Evolutionary conservation across 2,113 vertebrate genomes (phyloP).

Genomic region (Neopipo cinnamomea): DNA sequence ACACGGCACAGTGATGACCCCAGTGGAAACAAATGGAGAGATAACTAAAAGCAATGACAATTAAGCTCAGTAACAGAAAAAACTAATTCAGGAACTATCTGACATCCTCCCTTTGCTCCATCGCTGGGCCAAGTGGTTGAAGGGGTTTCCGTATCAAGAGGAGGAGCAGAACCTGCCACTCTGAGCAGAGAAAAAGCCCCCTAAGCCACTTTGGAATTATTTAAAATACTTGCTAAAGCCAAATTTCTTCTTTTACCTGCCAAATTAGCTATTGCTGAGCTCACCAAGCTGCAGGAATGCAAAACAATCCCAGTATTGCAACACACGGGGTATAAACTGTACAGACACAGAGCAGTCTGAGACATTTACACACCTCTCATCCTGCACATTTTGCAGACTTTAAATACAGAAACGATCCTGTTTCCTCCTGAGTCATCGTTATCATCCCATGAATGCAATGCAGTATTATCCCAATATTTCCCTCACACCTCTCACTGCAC

Average conservation of each 20-base stretch:
- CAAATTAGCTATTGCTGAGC: neutral
- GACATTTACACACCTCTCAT: neutral
- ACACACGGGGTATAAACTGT: neutral
- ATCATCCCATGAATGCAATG: neutral
- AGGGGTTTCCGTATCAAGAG: neutral
- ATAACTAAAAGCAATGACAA: neutral
- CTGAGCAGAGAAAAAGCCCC: neutral
- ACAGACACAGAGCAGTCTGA: neutral
- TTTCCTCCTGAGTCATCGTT: neutral
- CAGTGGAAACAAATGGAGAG: neutral
- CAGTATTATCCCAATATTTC: neutral
- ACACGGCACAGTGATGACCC: neutral
- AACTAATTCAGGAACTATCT: neutral
- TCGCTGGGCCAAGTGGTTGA: neutral
- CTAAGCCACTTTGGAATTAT: neutral
- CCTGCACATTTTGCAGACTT: neutral
- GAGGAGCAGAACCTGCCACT: neutral
- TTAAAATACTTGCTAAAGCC: neutral
- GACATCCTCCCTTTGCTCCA: neutral
- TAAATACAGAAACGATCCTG: accelerated
- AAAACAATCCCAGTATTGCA: neutral
- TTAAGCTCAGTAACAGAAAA: neutral
- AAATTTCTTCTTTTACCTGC: neutral
- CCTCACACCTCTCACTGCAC: neutral
- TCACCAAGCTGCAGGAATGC: neutral